A percentile compares a stretch with the other conserved stretches of the same genome.
phyloP scores from a whole-genome alignment of 1,140 invertebrate species.

The Polypedilum vanderplanki region DNA sequence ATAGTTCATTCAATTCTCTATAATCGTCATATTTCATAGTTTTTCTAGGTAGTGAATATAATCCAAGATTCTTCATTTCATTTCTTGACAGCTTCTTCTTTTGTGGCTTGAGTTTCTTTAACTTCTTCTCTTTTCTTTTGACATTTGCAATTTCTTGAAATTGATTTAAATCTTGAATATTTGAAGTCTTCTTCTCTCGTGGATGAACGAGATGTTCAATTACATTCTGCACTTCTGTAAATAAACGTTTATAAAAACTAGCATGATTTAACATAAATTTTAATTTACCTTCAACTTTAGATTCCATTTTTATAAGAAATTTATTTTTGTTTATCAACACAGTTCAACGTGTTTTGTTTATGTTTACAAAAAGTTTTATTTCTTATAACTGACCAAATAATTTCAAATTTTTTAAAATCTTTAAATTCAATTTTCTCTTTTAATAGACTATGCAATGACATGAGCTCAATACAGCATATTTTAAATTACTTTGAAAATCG shows the following conservation, averaged over 20 bases:
- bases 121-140: conserved; percentile 41
- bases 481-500: neutral
- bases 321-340: too few species aligned
- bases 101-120: conserved; percentile 41
- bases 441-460: too few species aligned
- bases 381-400: neutral
- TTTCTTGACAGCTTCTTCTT: conserved; percentile 48
- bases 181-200: neutral
- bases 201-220: conserved; percentile 1
- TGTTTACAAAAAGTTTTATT: neutral
- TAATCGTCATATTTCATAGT: conserved; percentile 57
- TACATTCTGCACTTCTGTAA: neutral
- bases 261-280: neutral
- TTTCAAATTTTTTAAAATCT: neutral
- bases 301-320: neutral
- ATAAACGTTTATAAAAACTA: neutral
- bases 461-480: too few species aligned
- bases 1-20: conserved; percentile 57
- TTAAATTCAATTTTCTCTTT: too few species aligned
- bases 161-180: neutral
- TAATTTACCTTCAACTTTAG: neutral
- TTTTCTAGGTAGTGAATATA: conserved; percentile 50
- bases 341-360: too few species aligned
- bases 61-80: conserved; percentile 52
- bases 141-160: neutral